These are phyloP conservation scores for Cyclura pinguis DNA, from an alignment of 2,797 vertebrate species.

Conservation along the genomic window DNA sequence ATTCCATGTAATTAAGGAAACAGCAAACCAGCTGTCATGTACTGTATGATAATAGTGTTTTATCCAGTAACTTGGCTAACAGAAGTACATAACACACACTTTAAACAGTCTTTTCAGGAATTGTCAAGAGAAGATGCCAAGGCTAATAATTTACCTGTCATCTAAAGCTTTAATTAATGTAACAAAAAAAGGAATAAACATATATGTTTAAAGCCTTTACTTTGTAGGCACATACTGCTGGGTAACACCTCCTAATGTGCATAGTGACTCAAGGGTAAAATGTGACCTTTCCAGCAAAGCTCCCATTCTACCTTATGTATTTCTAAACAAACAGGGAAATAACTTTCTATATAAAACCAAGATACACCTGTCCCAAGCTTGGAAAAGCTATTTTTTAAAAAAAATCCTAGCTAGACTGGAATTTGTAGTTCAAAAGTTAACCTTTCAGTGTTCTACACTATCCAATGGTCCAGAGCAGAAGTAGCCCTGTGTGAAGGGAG, in stretches of 20 bases:
- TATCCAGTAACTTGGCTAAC: conserved; percentile 24
- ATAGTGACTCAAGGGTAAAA: conserved; percentile 37
- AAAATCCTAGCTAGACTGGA: neutral
- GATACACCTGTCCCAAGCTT: neutral
- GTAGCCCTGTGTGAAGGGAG: neutral
- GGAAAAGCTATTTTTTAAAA: neutral
- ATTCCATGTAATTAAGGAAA: conserved; percentile 54
- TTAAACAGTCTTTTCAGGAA: conserved; percentile 54
- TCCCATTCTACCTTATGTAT: neutral
- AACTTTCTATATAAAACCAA: neutral
- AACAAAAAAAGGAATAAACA: conserved; percentile 49
- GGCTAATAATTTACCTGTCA: conserved; percentile 63
- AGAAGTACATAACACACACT: conserved; percentile 46
- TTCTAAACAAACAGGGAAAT: conserved; percentile 7
- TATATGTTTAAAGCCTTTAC: conserved; percentile 49
- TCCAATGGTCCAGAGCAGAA: too few relatives aligned
- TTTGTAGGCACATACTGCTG: conserved; percentile 42
- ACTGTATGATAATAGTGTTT: conserved; percentile 48
- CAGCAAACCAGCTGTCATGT: conserved; percentile 43
- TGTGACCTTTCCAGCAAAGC: conserved; percentile 20
- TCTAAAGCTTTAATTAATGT: conserved; percentile 65
- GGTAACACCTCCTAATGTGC: conserved; percentile 36
- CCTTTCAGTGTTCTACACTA: neutral
- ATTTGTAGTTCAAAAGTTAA: too few relatives aligned
- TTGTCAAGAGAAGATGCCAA: conserved; percentile 54